Base-by-base conservation (phyloP, 2,888 invertebrate species). In the Sycophila texana region DNA sequence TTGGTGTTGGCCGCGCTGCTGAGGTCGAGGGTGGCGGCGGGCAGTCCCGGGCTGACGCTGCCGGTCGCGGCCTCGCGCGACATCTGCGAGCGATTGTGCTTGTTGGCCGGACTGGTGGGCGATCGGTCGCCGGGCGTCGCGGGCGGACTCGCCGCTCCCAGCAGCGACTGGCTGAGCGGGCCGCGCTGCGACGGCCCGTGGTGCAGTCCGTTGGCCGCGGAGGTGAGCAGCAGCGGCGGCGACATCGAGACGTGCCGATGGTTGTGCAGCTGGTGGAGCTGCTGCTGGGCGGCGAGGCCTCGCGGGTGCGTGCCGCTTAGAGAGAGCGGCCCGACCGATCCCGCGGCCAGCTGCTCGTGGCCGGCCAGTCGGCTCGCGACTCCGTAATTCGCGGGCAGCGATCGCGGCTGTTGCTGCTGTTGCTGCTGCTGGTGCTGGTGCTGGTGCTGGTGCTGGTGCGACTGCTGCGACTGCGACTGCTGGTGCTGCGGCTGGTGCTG, bases 1-100 rank as follows among this genome's bases (percentile, higher is more conserved):
- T 93, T 93, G 16, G 92, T 92, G 18, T 92, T 93, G 79, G 92
- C 92, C n/a, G 93, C 93, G 86, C 93, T 94, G 86, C 94, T 94
- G 85, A 94, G 91, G 88, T 94, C 94, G 76, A 93, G 88, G 16
- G 93, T 93, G 5, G 92, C 92, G 3, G 92, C 87, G 18, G 94
- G 93, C 85, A 94, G 91, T 5, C 93, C 93, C 0, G 94, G 94
- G 87, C 94, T 94, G 13, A 93, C 92, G 81, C 94, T 94, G 68
- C 94, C 94, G 83, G 93, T 93, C 20, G 92, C 91, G 18, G 92
- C 91, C 84, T 92, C 93, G 49, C 93, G 83, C 39, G 81, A 82
- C 47, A 80, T 71, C 67, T 85, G 86, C 0, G 86, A 85, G 47
- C 86, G 85, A 76, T 84, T 85, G 66, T 84, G 85, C 30, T 88